Percentiles rank a stretch among this genome's conserved stretches.
Evolutionary conservation across 2,113 vertebrate genomes (phyloP).

Genomic region (Hydropotes inermis): DNA sequence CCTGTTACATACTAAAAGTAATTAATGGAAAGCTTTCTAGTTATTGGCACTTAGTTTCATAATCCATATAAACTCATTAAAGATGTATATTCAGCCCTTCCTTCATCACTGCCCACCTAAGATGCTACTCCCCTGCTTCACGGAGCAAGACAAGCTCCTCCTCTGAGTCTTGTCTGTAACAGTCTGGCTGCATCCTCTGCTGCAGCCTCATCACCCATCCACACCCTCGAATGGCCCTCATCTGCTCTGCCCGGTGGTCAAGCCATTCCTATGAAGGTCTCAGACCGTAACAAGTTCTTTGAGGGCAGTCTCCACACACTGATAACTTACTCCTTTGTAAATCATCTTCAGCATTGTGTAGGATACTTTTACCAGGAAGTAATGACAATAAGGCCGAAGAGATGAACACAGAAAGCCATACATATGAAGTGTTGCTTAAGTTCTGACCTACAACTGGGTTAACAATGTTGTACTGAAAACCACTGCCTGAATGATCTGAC

Average conservation of each 20-base stretch:
- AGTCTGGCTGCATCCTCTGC: not conserved
- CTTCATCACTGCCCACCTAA: not conserved
- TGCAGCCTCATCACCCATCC: not conserved
- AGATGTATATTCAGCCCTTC: not conserved
- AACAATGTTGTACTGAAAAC: rapidly evolving
- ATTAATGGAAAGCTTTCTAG: not conserved
- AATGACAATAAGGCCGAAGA: not conserved
- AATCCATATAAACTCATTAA: not conserved
- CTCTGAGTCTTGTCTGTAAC: not conserved
- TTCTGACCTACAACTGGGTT: not conserved
- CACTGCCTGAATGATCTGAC: not conserved
- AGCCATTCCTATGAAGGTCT: not conserved
- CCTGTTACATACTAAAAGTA: not conserved
- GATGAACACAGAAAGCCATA: not conserved
- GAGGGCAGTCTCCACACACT: not conserved
- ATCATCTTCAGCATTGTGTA: not conserved
- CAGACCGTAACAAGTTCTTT: not conserved
- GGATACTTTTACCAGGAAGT: not conserved
- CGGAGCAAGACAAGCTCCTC: rapidly evolving
- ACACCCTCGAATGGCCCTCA: not conserved
- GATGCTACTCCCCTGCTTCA: not conserved
- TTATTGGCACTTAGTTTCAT: not conserved
- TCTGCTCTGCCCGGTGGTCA: not conserved
- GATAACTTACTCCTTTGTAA: not conserved
- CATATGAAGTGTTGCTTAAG: not conserved